Conservation (phyloP, 1,140 invertebrate genomes). For the Aphis gossypii region DNA sequence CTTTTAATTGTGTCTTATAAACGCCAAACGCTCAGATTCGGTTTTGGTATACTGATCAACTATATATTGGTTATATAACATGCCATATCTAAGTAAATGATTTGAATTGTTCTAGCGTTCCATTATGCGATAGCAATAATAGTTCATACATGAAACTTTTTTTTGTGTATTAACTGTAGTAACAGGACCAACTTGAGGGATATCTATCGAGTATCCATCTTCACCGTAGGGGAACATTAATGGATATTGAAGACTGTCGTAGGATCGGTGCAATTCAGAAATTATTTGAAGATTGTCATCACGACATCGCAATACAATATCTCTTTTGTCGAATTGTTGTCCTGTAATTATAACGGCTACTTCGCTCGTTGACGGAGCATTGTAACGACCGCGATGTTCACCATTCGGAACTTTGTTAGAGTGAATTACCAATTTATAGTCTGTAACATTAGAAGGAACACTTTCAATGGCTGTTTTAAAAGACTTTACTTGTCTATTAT, state of each 20-base stretch:
- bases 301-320: conserved; percentile 65
- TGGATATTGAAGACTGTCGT: conserved; percentile 64
- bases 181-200: neutral
- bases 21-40: no score
- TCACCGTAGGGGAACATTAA: conserved; percentile 65
- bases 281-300: conserved; percentile 63
- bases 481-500: conserved; percentile 62
- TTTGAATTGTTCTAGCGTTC: no score
- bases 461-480: conserved; percentile 64
- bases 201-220: conserved; percentile 61
- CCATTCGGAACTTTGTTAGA: conserved; percentile 64
- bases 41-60: no score
- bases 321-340: conserved; percentile 63
- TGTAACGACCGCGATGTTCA: conserved; percentile 65
- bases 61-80: no score
- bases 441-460: conserved; percentile 63
- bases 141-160: no score
- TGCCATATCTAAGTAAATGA: no score
- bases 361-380: conserved; percentile 65
- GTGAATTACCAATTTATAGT: conserved; percentile 64
- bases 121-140: no score
- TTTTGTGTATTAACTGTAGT: neutral
- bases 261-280: conserved; percentile 51
- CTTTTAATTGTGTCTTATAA: no score
- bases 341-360: conserved; percentile 63